Evolutionary conservation across 2,113 vertebrate species (phyloP), one percentile per base, ranked within the genome.

Genomic region (Nothoprocta pentlandii): DNA sequence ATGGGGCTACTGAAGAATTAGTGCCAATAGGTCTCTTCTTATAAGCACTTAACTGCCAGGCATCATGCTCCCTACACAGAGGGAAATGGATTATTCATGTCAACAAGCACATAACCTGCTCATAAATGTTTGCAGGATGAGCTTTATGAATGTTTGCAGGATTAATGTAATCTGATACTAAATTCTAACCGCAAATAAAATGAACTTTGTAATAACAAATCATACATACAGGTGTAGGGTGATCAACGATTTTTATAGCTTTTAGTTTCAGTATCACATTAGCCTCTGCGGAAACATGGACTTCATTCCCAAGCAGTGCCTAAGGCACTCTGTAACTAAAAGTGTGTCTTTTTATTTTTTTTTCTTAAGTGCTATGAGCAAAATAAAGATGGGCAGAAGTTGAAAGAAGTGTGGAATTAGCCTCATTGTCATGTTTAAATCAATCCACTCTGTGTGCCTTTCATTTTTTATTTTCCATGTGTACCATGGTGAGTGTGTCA

Each of bases 81-180:
- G 15, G 8, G 34, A 90, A 91, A 92, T 92, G 59, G 94, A 94
- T 95, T 90, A 93, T 87, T 93, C 59, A 92, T 83, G 46, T 46
- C 68, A 91, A 54, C 54, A 85, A 91, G 63, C 39, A 74, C 26
- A 84, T 66, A 92, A 69, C 28, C 41, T 93, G 68, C 62, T 79
- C 88, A 88, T 30, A 94, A 91, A 89, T 86, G 34, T 79, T 85
- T 61, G 49, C 74, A 49, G 75, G 69, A 62, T 56, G 12, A n/a
- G 19, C 46, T 32, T 85, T 78, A 80, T 90, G 67, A 91, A 42
- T 42, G 80, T 73, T 80, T 91, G 2, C 26, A 88, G 42, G 69
- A 85, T 89, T 94, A 88, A 64, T 87, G 25, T 92, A 62, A 66
- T 49, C 75, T 2, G 0, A 91, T 64, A 66, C 53, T 56, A 79